These are phyloP conservation scores for Nothura maculosa DNA, from an alignment of 2,797 vertebrate species.

Conservation along the genomic window DNA sequence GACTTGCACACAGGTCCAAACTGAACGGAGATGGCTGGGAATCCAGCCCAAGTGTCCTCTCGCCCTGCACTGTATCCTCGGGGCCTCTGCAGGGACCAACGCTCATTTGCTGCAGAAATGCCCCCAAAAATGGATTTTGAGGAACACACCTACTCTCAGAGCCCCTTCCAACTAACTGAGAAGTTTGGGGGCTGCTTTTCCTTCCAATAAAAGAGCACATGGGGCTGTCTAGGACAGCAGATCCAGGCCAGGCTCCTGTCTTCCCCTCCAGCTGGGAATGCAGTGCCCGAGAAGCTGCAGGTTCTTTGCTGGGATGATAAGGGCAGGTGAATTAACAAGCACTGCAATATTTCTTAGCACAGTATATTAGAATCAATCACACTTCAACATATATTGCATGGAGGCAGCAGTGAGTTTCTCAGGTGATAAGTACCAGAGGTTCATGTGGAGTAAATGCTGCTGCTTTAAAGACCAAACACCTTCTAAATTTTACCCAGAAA, in stretches of 20 bases:
- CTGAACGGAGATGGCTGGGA: background rate
- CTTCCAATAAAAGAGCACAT: too few species aligned
- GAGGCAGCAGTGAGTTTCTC: background rate
- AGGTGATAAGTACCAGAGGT: background rate
- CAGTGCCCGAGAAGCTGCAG: fast-evolving
- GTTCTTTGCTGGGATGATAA: background rate
- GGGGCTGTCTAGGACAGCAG: too few species aligned
- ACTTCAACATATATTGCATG: background rate
- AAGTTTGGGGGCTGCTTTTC: background rate
- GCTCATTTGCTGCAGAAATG: background rate
- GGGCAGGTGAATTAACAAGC: background rate
- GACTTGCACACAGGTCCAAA: background rate
- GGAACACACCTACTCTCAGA: background rate
- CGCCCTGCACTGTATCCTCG: fast-evolving
- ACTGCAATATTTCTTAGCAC: background rate
- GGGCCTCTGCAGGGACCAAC: background rate
- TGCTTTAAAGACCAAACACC: background rate
- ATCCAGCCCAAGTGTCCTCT: background rate
- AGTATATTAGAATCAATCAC: background rate
- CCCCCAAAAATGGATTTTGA: background rate
- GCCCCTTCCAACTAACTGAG: background rate
- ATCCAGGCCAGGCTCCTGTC: background rate
- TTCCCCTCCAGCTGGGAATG: background rate
- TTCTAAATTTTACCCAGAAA: background rate
- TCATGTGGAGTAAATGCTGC: background rate